phyloP scores from a whole-genome alignment of 2,113 vertebrate genomes.

The Panthera leo region DNA sequence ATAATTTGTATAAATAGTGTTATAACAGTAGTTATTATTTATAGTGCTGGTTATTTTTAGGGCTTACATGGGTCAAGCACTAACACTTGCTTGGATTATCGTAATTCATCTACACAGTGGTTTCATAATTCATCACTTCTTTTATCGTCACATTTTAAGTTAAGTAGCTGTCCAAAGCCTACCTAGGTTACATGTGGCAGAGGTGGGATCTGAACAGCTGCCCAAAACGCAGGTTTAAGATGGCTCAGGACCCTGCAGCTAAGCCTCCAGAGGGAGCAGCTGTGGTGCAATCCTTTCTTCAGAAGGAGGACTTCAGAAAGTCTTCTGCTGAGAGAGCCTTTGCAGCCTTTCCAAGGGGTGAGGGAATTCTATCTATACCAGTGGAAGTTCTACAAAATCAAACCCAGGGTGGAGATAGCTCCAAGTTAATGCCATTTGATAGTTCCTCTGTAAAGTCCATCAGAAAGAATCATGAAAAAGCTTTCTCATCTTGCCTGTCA shows the following conservation, averaged over 20 bases:
- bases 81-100: neutral
- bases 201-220: neutral
- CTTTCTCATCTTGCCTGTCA: neutral
- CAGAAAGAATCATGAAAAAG: neutral
- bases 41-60: neutral
- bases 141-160: neutral
- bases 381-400: neutral
- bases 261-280: neutral
- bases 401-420: neutral
- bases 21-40: neutral
- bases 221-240: neutral
- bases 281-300: neutral
- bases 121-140: neutral
- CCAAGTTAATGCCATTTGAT: neutral
- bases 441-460: neutral
- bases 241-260: fast-evolving
- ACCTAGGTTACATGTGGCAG: neutral
- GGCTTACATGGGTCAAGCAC: neutral
- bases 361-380: neutral
- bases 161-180: neutral
- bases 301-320: neutral
- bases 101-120: neutral
- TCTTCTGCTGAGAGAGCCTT: neutral
- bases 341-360: neutral
- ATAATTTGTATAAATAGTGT: neutral